Conservation (phyloP, 2,113 vertebrate species). For the Ochotona princeps region DNA sequence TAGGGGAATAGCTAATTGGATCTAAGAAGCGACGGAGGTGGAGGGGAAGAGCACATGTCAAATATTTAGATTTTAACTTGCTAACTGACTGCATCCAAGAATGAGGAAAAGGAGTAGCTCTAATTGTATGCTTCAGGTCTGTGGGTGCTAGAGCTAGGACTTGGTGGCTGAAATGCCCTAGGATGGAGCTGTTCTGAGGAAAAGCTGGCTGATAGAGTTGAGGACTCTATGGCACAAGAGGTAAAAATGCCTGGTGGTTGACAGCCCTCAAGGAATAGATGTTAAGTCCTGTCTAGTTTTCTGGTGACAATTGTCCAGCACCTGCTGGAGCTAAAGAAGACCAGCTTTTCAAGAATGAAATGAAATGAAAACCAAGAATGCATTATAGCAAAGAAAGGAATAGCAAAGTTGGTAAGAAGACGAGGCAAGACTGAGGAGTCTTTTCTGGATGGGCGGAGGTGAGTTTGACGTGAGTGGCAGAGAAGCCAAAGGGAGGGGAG, state of each 20-base stretch:
- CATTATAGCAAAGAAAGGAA: not conserved
- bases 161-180: not conserved
- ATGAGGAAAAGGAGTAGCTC: not conserved
- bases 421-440: not conserved
- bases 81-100: not conserved
- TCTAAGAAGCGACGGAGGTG: not conserved
- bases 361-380: not conserved
- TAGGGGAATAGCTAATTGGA: not conserved
- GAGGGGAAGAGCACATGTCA: not conserved
- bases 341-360: not conserved
- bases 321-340: not conserved
- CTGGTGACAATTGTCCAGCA: too few relatives aligned
- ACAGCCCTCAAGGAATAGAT: not conserved
- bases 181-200: not conserved
- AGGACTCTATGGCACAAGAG: too few relatives aligned
- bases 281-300: not conserved
- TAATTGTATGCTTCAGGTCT: not conserved
- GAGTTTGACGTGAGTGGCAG: not conserved
- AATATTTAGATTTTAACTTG: not conserved
- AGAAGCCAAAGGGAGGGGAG: not conserved
- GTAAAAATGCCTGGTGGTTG: not conserved
- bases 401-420: not conserved
- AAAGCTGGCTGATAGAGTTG: not conserved
- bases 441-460: not conserved
- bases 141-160: too few relatives aligned